Evolutionary conservation across 2,113 vertebrate species (phyloP).

Genomic region (Colossoma macropomum): DNA sequence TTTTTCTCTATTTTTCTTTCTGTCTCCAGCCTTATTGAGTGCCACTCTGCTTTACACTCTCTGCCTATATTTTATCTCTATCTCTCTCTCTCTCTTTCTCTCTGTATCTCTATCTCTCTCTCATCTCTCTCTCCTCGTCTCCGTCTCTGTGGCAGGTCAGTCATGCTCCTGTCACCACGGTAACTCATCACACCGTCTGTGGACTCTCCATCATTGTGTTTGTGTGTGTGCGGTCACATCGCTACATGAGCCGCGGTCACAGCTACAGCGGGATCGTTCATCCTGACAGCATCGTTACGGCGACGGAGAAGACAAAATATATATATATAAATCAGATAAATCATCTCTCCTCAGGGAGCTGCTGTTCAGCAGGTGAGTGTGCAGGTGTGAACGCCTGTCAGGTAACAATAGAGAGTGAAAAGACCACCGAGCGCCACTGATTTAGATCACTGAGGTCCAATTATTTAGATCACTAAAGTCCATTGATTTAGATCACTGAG

Average conservation of each 20-base stretch:
- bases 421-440: neutral
- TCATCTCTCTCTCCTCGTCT: neutral
- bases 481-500: neutral
- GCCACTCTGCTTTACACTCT: neutral
- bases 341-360: neutral
- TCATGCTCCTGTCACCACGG: slow-evolving; percentile 6
- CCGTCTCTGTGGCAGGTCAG: neutral
- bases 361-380: neutral
- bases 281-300: too few relatives aligned
- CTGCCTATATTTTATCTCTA: neutral
- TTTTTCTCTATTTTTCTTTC: neutral
- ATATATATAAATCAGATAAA: neutral
- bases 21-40: neutral
- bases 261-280: too few relatives aligned
- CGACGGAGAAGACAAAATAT: too few relatives aligned
- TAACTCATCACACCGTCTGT: neutral
- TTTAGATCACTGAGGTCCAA: neutral
- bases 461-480: neutral
- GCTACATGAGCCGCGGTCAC: neutral
- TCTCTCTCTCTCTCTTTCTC: neutral
- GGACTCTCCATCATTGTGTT: neutral
- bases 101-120: neutral
- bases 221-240: neutral
- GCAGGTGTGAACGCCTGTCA: neutral
- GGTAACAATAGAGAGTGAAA: neutral